Base-by-base conservation (phyloP, 2,113 vertebrate species). In the Cyanoliseus patagonus region DNA sequence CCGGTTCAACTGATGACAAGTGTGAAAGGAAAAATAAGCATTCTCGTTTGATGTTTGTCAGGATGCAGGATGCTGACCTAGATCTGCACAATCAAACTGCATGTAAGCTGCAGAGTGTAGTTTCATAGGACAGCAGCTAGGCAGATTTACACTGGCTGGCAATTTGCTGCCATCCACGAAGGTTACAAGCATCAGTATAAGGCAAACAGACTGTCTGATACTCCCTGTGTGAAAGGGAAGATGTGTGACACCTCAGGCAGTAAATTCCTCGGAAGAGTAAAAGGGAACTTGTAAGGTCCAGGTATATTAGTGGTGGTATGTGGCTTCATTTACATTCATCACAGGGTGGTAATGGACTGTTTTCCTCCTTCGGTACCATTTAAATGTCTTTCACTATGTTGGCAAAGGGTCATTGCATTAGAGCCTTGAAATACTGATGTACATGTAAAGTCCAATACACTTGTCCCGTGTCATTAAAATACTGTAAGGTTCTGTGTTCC, bases 41-140 rank as follows among this genome's bases (percentile, higher is more conserved):
- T 88, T 87, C 70, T 85, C 67, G 6, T 77, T 6, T 69, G 87
- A 90, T 33, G 7, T 85, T 83, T 94, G 91, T 93, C 91, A 95
- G 83, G 73, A 30, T 62, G 78, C 31, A 11, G 78, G 89, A 46
- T 77, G 94, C 86, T 97, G 96, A 96, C 96, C 94, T 83, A 95
- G 83, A 96, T 96, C 86, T 87, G 74, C 39, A 25, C 86, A 16
- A 55, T 82, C 91, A 19, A 52, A 78, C 46, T 78, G 76, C 37
- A 7, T 94, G 20, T 67, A 35, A 66, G 69, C 83, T 72, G 10
- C 23, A 2, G 8, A 17, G 61, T 8, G 20, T 55, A 57, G 80
- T 35, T 86, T 28, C 62, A 13, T 17, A 73, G 94, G 81, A 87
- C 95, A 89, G 89, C 80, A 64, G 70, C 83, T 81, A 11, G 10